Percentiles rank a stretch among this genome's conserved stretches.
Evolutionary conservation across 2,113 vertebrate genomes (phyloP).

Genomic region (Ellobius talpinus): DNA sequence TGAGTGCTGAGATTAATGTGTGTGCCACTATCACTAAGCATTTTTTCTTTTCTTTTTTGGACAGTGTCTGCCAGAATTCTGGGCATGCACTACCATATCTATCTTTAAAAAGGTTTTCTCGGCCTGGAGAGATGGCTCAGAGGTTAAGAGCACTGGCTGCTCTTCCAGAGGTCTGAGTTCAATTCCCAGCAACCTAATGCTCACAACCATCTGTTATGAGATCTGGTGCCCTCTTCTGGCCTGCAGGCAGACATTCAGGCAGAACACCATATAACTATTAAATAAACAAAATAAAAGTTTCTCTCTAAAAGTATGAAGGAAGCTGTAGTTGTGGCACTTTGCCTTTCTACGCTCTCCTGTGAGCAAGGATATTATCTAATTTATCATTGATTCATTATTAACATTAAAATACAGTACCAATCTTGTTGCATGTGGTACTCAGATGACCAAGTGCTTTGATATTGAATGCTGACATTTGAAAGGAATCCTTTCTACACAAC

Average conservation of each 20-base stretch:
- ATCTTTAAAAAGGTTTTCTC: not conserved
- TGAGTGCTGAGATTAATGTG: no score
- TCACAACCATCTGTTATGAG: no score
- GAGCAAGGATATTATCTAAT: not conserved
- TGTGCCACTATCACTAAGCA: no score
- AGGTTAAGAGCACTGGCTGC: no score
- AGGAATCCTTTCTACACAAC: not conserved
- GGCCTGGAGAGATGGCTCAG: no score
- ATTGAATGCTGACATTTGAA: not conserved
- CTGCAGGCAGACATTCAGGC: no score
- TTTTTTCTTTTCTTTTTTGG: not conserved
- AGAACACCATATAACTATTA: no score
- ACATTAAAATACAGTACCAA: not conserved
- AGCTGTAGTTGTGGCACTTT: not conserved
- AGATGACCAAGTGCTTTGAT: not conserved
- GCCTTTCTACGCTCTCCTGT: not conserved
- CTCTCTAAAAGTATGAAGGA: conserved; percentile 6
- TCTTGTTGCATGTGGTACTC: not conserved
- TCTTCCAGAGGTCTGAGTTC: no score
- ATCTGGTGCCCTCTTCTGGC: no score
- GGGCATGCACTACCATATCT: not conserved
- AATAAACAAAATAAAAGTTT: not conserved
- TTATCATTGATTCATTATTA: not conserved
- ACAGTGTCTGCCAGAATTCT: not conserved
- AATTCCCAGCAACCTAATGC: no score